Percentiles rank a stretch among this genome's conserved stretches.
phyloP scores from a whole-genome alignment of 1,140 invertebrate species.

The Pseudomyrmex flavicornis region DNA sequence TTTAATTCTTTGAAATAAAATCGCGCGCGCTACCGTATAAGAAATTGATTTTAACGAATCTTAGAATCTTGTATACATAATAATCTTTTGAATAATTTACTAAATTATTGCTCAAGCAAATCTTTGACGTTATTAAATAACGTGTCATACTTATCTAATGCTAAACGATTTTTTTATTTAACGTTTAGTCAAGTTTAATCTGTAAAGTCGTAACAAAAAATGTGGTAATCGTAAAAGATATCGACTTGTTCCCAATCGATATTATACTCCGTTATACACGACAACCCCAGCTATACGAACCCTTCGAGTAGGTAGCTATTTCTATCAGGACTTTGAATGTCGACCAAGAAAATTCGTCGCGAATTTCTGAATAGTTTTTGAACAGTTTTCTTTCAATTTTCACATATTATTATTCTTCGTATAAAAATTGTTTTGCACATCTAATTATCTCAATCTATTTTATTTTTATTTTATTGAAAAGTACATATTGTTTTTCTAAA shows the following conservation, averaged over 20 bases:
- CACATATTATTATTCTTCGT: neutral
- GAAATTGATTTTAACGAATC: neutral
- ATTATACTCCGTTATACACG: constrained; percentile 55
- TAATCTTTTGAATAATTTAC: neutral
- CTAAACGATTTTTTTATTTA: no score
- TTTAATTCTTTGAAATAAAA: constrained; percentile 1
- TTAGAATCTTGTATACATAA: neutral
- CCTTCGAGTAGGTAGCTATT: constrained; percentile 39
- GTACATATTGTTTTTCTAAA: neutral
- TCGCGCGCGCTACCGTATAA: neutral
- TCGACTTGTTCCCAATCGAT: constrained; percentile 43
- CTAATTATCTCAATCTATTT: neutral
- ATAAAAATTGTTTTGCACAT: neutral
- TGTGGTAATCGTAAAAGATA: neutral
- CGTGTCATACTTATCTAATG: no score
- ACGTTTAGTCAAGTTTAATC: neutral
- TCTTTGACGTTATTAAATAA: neutral
- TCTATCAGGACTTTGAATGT: constrained; percentile 25
- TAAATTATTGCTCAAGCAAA: neutral
- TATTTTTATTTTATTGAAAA: constrained; percentile 2
- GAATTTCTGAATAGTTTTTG: neutral
- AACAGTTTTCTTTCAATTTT: constrained; percentile 8
- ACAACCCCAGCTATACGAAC: constrained; percentile 8
- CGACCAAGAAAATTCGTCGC: neutral
- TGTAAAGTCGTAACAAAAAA: neutral